A percentile compares a stretch with the other conserved stretches of the same genome.
Conservation (phyloP, 2,113 vertebrate genomes). For the Meriones unguiculatus region DNA sequence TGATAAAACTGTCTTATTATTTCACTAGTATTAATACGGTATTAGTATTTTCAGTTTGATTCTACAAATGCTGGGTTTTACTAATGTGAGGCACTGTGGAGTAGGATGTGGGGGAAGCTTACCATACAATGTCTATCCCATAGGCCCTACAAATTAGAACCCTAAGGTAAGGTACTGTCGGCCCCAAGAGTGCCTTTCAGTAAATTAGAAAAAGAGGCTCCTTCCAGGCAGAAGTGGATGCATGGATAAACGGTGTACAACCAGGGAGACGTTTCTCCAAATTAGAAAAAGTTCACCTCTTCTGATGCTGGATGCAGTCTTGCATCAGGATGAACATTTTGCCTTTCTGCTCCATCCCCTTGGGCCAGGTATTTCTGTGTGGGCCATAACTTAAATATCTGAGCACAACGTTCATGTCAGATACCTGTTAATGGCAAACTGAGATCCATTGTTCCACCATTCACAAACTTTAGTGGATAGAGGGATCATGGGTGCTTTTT, state of each 20-base stretch:
- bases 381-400: background rate
- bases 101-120: background rate
- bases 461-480: background rate
- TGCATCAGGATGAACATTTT: background rate
- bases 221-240: background rate
- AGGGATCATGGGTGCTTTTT: background rate
- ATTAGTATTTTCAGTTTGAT: constrained; percentile 67
- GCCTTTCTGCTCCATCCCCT: background rate
- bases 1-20: constrained; percentile 72
- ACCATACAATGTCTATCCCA: background rate
- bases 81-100: background rate
- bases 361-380: background rate
- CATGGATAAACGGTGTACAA: background rate
- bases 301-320: background rate
- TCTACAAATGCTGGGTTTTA: constrained; percentile 68
- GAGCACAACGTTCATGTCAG: background rate
- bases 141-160: constrained; percentile 41
- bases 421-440: background rate
- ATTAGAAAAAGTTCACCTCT: background rate
- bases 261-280: constrained; percentile 6
- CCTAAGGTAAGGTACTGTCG: background rate
- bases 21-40: constrained; percentile 63
- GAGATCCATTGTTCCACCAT: background rate
- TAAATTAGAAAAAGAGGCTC: constrained; percentile 60
- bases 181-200: constrained; percentile 1